Conservation (phyloP, 1,140 invertebrate species). For the Brachystomella parvula region DNA sequence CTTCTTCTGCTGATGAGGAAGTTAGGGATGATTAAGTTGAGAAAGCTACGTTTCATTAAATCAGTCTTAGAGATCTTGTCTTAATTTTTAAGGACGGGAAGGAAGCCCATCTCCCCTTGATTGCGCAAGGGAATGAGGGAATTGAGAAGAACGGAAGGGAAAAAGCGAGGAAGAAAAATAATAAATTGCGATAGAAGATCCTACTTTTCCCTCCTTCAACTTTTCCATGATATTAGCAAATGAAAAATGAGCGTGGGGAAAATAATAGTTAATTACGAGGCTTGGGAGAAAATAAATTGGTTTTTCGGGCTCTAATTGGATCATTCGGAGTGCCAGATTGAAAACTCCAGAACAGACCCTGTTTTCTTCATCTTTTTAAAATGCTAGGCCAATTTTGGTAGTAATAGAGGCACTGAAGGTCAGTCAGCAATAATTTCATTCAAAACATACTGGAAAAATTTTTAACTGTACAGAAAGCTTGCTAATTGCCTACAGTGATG, state of each 20-base stretch:
- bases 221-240: neutral
- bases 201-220: neutral
- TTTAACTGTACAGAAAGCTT: too few species aligned
- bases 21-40: neutral
- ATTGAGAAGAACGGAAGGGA: constrained; percentile 2
- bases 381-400: too few species aligned
- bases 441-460: too few species aligned
- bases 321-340: constrained; percentile 4
- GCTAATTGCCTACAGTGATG: too few species aligned
- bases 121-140: neutral
- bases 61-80: neutral
- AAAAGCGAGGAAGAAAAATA: constrained; percentile 5
- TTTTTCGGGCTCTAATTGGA: constrained; percentile 5
- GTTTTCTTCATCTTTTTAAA: too few species aligned
- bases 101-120: neutral
- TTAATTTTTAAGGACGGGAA: neutral
- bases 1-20: neutral
- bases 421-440: too few species aligned
- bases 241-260: constrained; percentile 10
- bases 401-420: too few species aligned
- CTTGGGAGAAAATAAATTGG: constrained; percentile 1
- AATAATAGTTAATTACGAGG: constrained; percentile 7
- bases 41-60: neutral
- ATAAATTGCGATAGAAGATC: neutral
- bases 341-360: too few species aligned